Conservation (phyloP, 1,140 invertebrate species). For the Hylaeus volcanicus region DNA sequence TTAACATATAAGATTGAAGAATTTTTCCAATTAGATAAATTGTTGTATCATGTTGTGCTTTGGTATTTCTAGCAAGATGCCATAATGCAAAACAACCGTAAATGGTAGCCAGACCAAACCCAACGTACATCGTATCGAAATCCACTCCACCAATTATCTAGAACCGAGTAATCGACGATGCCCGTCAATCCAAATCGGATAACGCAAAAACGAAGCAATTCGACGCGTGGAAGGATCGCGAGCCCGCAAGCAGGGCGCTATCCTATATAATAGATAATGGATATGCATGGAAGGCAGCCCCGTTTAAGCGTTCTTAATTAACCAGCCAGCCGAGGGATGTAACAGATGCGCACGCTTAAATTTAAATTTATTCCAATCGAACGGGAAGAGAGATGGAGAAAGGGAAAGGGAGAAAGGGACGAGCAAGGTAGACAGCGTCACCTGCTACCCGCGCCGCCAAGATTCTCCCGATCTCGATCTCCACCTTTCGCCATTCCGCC, state of each 20-base stretch:
- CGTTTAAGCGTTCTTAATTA: slow-evolving; percentile 66
- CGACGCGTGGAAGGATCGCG: too few species aligned
- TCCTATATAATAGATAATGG: slow-evolving; percentile 21
- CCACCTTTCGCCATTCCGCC: slow-evolving; percentile 46
- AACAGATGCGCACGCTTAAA: slow-evolving; percentile 69
- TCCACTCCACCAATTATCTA: too few species aligned
- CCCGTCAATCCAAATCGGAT: too few species aligned
- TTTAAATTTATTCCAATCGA: slow-evolving; percentile 70
- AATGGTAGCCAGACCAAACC: too few species aligned
- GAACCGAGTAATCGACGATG: too few species aligned
- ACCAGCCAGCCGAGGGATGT: slow-evolving; percentile 53
- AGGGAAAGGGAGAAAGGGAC: slow-evolving; percentile 19
- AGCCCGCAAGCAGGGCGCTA: too few species aligned
- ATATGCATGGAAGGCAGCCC: neutral
- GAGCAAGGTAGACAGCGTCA: slow-evolving; percentile 63
- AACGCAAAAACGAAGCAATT: too few species aligned
- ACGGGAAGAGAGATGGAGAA: slow-evolving; percentile 19
- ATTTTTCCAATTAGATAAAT: too few species aligned
- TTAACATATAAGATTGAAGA: too few species aligned
- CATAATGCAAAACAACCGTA: too few species aligned
- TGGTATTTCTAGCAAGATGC: too few species aligned
- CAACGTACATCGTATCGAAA: neutral
- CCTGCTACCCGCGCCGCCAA: slow-evolving; percentile 68
- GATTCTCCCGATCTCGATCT: slow-evolving; percentile 48
- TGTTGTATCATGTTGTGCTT: too few species aligned